Percentiles rank a stretch among this genome's conserved stretches.
phyloP scores from a whole-genome alignment of 2,113 vertebrate species.

The Poeciliopsis prolifica region DNA sequence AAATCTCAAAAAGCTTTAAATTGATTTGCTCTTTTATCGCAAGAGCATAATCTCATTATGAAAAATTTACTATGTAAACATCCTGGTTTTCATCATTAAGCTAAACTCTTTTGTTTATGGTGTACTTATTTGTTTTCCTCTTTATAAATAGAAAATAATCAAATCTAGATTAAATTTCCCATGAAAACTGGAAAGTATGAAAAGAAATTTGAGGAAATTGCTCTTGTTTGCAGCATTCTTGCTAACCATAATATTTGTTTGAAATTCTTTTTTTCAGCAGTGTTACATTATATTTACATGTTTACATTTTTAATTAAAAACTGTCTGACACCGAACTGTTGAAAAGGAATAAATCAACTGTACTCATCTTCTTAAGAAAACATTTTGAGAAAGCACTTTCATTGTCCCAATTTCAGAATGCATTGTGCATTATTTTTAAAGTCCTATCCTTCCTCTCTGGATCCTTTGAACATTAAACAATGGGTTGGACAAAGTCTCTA shows the following conservation, averaged over 20 bases:
- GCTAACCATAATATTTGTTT: too few species aligned
- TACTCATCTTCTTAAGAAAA: neutral
- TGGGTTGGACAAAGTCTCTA: neutral
- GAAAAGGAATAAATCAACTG: neutral
- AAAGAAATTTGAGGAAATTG: neutral
- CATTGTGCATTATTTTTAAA: neutral
- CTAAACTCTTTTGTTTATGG: too few species aligned
- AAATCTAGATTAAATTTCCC: neutral
- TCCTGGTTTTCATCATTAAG: neutral
- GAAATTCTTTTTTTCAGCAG: too few species aligned
- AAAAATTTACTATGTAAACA: neutral
- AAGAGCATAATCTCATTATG: neutral
- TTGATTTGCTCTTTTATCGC: neutral
- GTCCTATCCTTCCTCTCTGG: slow-evolving; percentile 27
- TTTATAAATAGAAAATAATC: neutral
- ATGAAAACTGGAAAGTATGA: neutral
- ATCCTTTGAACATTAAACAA: slow-evolving; percentile 9
- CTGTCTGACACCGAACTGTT: too few species aligned
- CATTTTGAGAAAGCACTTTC: neutral
- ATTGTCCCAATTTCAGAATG: neutral
- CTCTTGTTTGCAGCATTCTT: neutral
- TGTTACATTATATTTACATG: too few species aligned
- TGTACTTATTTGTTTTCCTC: neutral
- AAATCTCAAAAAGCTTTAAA: neutral
- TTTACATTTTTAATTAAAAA: neutral